phyloP scores from a whole-genome alignment of 1,140 invertebrate genomes.

The Zaprionus nigranus region DNA sequence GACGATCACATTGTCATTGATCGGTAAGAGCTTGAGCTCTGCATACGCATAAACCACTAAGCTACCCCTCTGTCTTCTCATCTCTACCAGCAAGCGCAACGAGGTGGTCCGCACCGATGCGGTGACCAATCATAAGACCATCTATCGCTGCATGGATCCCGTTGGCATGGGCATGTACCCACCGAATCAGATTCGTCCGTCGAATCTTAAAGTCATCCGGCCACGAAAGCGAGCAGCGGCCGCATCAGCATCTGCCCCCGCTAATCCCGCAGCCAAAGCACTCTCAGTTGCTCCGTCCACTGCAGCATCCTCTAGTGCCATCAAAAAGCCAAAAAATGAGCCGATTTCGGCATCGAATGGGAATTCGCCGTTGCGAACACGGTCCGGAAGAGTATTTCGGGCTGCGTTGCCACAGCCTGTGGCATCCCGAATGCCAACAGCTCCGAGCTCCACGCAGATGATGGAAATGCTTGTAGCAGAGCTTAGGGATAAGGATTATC shows the following conservation, averaged over 20 bases:
- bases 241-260: constrained; percentile 1
- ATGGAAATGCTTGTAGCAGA: constrained; percentile 54
- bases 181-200: neutral
- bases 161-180: constrained; percentile 61
- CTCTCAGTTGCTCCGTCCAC: neutral
- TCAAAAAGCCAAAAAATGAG: neutral
- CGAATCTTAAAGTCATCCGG: constrained; percentile 27
- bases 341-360: constrained; percentile 22
- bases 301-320: neutral
- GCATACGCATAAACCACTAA: neutral
- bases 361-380: constrained; percentile 45
- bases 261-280: neutral
- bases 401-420: constrained; percentile 42
- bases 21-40: constrained; percentile 41
- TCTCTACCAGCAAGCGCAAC: constrained; percentile 63
- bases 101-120: constrained; percentile 68
- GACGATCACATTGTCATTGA: constrained; percentile 78
- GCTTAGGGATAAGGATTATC: constrained; percentile 66
- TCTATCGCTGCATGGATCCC: constrained; percentile 74
- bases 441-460: constrained; percentile 39
- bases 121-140: constrained; percentile 69
- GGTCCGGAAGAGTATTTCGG: constrained; percentile 62
- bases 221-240: constrained; percentile 32
- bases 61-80: neutral
- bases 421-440: neutral